Evolutionary conservation across 2,888 invertebrate genomes (phyloP).

Genomic region (Drosophila melanosoma): DNA sequence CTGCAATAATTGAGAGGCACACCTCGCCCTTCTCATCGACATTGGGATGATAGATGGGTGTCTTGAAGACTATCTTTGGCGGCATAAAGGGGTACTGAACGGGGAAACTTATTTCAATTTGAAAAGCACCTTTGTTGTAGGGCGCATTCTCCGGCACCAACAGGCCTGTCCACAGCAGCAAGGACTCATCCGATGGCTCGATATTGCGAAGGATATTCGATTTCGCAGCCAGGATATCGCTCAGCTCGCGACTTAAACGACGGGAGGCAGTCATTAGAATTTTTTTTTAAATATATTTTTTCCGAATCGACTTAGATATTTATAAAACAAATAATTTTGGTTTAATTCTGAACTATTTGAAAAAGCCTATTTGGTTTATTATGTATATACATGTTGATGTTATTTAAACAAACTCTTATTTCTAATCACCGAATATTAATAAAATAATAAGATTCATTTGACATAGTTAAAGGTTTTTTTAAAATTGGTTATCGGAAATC

Average conservation of each 20-base stretch:
- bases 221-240: slow-evolving; percentile 92
- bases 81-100: slow-evolving; percentile 99
- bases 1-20: slow-evolving; percentile 98
- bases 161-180: slow-evolving; percentile 97
- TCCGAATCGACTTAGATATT: slow-evolving; percentile 24
- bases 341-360: slow-evolving; percentile 22
- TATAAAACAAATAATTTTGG: slow-evolving; percentile 34
- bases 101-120: slow-evolving; percentile 98
- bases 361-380: slow-evolving; percentile 32
- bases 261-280: slow-evolving; percentile 78
- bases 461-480: slow-evolving; percentile 3
- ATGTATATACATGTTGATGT: background rate
- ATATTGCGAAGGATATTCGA: slow-evolving; percentile 95
- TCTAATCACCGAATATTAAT: slow-evolving; percentile 1
- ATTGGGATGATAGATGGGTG: slow-evolving; percentile 99
- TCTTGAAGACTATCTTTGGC: slow-evolving; percentile 98
- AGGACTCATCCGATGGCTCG: slow-evolving; percentile 96
- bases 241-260: slow-evolving; percentile 90
- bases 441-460: background rate
- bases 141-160: slow-evolving; percentile 99
- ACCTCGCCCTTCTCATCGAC: slow-evolving; percentile 99
- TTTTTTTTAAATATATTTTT: slow-evolving; percentile 21
- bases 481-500: slow-evolving; percentile 5
- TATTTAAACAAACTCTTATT: background rate
- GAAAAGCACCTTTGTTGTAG: slow-evolving; percentile 99